These are phyloP conservation scores for Drosophila fuyamai DNA, from an alignment of 1,140 invertebrate species.

Conservation along the genomic window DNA sequence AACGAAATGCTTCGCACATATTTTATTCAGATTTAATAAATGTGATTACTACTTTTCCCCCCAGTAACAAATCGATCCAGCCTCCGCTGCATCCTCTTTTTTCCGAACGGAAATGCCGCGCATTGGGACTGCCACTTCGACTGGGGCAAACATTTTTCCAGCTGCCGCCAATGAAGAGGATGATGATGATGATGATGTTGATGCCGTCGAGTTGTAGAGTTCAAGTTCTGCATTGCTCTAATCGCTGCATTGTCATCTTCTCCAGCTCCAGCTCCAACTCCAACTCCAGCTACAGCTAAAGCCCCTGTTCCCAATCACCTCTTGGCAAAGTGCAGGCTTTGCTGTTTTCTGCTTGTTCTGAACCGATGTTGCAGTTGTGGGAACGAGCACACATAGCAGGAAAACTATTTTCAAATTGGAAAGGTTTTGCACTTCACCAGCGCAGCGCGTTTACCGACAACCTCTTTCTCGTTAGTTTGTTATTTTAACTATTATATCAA, in stretches of 20 bases:
- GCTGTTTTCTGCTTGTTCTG: constrained; percentile 40
- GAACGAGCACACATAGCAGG: constrained; percentile 71
- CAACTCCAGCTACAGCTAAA: constrained; percentile 11
- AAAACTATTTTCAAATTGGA: constrained; percentile 82
- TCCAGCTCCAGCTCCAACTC: constrained; percentile 27
- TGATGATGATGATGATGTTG: constrained; percentile 5
- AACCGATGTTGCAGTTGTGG: constrained; percentile 48
- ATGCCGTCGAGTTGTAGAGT: constrained; percentile 48
- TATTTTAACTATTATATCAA: constrained; percentile 83
- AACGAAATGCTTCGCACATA: constrained; percentile 48
- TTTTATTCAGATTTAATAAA: constrained; percentile 76
- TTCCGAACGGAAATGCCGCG: constrained; percentile 73
- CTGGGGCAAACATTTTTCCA: constrained; percentile 70
- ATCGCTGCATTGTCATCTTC: constrained; percentile 80
- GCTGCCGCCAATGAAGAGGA: constrained; percentile 41
- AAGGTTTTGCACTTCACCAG: constrained; percentile 80
- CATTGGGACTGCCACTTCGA: constrained; percentile 44
- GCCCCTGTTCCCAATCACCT: constrained; percentile 15
- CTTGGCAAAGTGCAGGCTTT: constrained; percentile 22
- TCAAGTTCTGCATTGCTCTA: constrained; percentile 80
- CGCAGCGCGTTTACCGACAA: constrained; percentile 26
- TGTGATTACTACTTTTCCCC: constrained; percentile 52
- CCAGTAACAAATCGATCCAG: constrained; percentile 8
- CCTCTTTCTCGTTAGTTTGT: constrained; percentile 78
- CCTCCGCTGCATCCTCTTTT: constrained; percentile 52